Percentiles rank a stretch among this genome's conserved stretches.
Conservation (phyloP, 2,888 invertebrate genomes). For the Scelioninae gen. 2 region DNA sequence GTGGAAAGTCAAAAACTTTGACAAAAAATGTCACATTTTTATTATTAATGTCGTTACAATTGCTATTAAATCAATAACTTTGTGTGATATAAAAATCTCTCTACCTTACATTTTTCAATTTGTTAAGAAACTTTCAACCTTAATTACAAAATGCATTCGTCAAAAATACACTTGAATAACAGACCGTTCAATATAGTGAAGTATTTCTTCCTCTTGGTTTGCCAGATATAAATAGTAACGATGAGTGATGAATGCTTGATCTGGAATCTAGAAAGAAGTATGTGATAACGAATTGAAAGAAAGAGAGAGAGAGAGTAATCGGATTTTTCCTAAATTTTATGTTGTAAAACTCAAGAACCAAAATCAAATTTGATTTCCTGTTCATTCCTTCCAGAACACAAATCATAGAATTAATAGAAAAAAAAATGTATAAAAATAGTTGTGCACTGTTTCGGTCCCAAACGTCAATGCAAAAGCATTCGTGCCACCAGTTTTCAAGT, state of each 20-base stretch:
- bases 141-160: conserved; percentile 22
- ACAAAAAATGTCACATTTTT: no score
- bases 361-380: background rate
- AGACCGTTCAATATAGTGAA: conserved; percentile 3
- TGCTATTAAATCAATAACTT: no score
- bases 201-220: conserved; percentile 58
- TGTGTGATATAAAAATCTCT: no score
- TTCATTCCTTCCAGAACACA: background rate
- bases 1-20: no score
- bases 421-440: no score
- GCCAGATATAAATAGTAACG: conserved; percentile 62
- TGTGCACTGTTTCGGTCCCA: no score
- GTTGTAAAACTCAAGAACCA: background rate
- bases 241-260: conserved; percentile 26
- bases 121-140: no score
- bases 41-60: no score
- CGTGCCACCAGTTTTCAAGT: background rate
- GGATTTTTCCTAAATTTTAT: conserved; percentile 25
- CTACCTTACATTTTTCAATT: no score
- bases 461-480: background rate
- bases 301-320: conserved; percentile 48
- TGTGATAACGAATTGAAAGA: conserved; percentile 35
- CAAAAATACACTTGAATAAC: conserved; percentile 22
- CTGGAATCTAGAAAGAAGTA: conserved; percentile 28
- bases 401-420: no score